Conservation (phyloP, 2,888 invertebrate genomes). For the Brenthis ino region DNA sequence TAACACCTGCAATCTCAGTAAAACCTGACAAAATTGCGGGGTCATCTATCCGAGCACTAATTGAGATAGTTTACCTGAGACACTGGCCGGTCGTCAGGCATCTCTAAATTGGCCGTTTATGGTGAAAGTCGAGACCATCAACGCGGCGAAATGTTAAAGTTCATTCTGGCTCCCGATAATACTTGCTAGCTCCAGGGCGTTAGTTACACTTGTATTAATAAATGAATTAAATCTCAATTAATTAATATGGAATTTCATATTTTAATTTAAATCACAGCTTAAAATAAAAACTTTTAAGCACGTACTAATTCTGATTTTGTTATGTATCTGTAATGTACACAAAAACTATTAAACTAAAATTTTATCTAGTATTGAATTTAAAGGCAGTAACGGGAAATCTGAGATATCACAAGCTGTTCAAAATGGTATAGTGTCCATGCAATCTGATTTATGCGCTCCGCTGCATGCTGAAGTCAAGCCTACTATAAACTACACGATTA, state of each 20-base stretch:
- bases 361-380: slow-evolving; percentile 35
- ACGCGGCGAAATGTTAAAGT: slow-evolving; percentile 75
- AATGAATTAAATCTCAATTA: not conserved
- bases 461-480: slow-evolving; percentile 54
- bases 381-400: slow-evolving; percentile 41
- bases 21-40: slow-evolving; percentile 74
- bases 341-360: slow-evolving; percentile 19
- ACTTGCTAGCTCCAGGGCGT: slow-evolving; percentile 62
- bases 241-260: not conserved
- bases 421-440: slow-evolving; percentile 69
- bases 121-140: slow-evolving; percentile 75
- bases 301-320: not conserved
- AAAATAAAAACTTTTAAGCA: not conserved
- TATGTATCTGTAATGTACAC: not conserved
- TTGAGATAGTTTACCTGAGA: slow-evolving; percentile 79
- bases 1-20: slow-evolving; percentile 62
- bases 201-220: not conserved
- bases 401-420: slow-evolving; percentile 60
- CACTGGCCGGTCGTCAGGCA: slow-evolving; percentile 72
- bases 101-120: slow-evolving; percentile 78
- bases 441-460: slow-evolving; percentile 73
- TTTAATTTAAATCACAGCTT: not conserved
- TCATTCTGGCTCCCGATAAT: slow-evolving; percentile 65
- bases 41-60: slow-evolving; percentile 78
- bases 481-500: slow-evolving; percentile 53